phyloP scores from a whole-genome alignment of 2,797 vertebrate genomes.

The Phrynocephalus vlangalii region DNA sequence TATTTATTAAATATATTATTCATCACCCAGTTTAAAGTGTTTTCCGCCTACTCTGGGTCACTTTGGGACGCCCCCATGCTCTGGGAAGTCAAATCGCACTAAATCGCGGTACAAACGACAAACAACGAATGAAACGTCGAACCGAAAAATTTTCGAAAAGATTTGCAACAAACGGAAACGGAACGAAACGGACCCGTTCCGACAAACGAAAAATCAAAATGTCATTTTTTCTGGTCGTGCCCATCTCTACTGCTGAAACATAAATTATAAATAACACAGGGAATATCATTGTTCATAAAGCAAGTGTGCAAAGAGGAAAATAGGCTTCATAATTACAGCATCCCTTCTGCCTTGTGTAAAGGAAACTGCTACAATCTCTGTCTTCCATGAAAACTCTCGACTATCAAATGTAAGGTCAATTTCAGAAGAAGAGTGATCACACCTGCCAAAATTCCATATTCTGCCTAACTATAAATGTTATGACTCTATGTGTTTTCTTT shows the following conservation, averaged over 20 bases:
- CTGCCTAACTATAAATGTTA: not conserved
- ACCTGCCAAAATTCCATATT: not conserved
- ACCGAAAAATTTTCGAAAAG: no score
- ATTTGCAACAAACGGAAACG: no score
- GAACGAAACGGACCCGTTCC: no score
- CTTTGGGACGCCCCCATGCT: no score
- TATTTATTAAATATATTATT: no score
- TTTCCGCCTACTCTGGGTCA: no score
- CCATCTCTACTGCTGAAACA: not conserved
- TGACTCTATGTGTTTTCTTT: not conserved
- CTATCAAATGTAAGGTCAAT: not conserved
- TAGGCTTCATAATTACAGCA: not conserved
- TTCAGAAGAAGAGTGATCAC: not conserved
- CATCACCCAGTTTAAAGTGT: no score
- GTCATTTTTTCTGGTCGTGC: no score
- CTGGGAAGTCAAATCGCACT: no score
- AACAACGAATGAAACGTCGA: no score
- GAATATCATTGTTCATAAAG: not conserved
- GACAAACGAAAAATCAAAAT: no score
- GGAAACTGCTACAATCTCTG: not conserved
- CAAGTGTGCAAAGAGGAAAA: not conserved
- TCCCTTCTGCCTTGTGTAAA: not conserved
- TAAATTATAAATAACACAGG: not conserved
- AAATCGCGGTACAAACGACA: no score
- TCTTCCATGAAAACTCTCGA: not conserved